Percentiles rank a stretch among this genome's conserved stretches.
These are phyloP conservation scores for Ceratitis capitata DNA, from an alignment of 1,140 invertebrate genomes.

Conservation along the genomic window DNA sequence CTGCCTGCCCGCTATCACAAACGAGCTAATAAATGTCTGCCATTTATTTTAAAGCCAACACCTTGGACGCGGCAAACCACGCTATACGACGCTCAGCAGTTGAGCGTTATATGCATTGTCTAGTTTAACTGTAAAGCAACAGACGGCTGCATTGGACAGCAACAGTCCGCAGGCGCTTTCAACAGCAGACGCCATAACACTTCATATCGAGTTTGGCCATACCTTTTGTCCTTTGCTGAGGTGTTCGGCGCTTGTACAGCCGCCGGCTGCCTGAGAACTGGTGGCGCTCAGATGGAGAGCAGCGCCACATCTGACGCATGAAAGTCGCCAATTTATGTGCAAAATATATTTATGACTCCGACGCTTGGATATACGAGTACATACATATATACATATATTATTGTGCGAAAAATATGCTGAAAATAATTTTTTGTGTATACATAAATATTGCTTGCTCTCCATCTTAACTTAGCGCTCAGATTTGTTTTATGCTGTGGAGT, in stretches of 20 bases:
- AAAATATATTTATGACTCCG: background rate
- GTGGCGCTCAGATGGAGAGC: background rate
- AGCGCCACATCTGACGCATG: slow-evolving; percentile 18
- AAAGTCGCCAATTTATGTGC: slow-evolving; percentile 18
- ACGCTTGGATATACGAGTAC: background rate
- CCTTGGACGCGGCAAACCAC: background rate
- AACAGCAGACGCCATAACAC: background rate
- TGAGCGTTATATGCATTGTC: background rate
- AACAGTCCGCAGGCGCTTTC: background rate
- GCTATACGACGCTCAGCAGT: background rate
- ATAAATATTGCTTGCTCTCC: background rate
- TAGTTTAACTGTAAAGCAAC: background rate
- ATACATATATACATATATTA: background rate
- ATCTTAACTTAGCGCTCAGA: background rate
- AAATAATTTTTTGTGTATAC: slow-evolving; percentile 1
- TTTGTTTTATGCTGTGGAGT: background rate
- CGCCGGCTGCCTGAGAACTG: too few relatives aligned
- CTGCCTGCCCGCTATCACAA: slow-evolving; percentile 13
- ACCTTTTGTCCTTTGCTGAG: background rate
- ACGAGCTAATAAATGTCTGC: slow-evolving; percentile 42
- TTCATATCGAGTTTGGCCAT: background rate
- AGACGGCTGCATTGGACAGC: slow-evolving; percentile 11
- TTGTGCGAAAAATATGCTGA: background rate
- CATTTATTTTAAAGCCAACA: slow-evolving; percentile 38
- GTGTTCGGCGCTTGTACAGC: background rate